These are phyloP conservation scores for Rhegmatorhina hoffmannsi DNA, from an alignment of 2,113 vertebrate species.

Conservation along the genomic window DNA sequence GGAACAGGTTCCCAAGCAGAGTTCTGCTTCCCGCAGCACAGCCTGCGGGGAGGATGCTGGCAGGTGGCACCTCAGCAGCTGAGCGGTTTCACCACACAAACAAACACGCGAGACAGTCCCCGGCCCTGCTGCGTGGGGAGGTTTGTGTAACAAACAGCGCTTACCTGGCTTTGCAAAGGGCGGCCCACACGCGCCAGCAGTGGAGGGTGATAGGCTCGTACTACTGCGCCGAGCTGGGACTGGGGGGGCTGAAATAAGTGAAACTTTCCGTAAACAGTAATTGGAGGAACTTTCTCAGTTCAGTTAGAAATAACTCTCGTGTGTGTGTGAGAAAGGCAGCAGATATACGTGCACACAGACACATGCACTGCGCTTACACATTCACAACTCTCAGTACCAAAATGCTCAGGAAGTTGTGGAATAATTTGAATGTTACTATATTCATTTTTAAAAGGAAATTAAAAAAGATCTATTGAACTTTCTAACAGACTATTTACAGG, in stretches of 20 bases:
- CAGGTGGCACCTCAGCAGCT: background rate
- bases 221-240: background rate
- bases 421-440: background rate
- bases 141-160: fast-evolving
- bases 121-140: background rate
- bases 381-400: background rate
- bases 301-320: background rate
- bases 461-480: background rate
- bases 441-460: background rate
- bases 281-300: background rate
- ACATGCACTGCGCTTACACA: background rate
- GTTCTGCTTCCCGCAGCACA: background rate
- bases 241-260: background rate
- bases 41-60: background rate
- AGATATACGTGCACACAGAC: background rate
- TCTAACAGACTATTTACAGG: background rate
- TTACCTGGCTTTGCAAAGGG: background rate
- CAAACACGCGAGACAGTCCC: background rate
- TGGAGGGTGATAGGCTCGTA: background rate
- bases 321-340: background rate
- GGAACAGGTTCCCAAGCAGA: background rate
- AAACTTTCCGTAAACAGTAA: background rate
- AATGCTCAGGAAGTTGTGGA: background rate
- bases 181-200: background rate
- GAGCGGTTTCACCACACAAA: background rate